Conservation (phyloP, 2,797 vertebrate species). For the Melanotaenia trifasciata region DNA sequence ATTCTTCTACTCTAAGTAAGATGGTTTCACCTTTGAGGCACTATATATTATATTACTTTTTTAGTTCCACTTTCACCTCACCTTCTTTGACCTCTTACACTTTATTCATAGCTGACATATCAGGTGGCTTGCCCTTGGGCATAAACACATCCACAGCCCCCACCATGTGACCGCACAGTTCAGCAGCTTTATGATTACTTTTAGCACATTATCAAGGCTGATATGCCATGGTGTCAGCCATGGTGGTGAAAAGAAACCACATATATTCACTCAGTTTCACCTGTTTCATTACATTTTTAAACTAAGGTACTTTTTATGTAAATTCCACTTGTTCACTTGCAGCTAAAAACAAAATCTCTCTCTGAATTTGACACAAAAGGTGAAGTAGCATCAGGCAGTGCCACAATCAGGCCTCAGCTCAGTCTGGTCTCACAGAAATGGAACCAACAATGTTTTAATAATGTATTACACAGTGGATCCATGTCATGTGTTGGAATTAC, state of each 20-base stretch:
- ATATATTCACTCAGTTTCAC: background rate
- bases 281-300: background rate
- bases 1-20: background rate
- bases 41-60: background rate
- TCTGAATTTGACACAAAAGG: background rate
- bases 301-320: background rate
- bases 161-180: slow-evolving; percentile 10
- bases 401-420: background rate
- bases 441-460: background rate
- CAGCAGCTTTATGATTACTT: slow-evolving; percentile 22
- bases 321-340: background rate
- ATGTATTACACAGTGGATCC: background rate
- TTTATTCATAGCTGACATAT: slow-evolving; percentile 29
- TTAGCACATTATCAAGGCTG: background rate
- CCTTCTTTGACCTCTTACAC: slow-evolving; percentile 9
- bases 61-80: background rate
- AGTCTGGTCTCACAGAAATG: background rate
- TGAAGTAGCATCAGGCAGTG: background rate
- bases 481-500: background rate
- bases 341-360: background rate
- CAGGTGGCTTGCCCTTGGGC: slow-evolving; percentile 7
- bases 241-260: background rate
- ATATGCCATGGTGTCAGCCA: background rate
- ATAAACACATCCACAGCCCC: background rate
- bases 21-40: background rate